Evolutionary conservation across 1,140 invertebrate species (phyloP).

Genomic region (Calliphora vicina): DNA sequence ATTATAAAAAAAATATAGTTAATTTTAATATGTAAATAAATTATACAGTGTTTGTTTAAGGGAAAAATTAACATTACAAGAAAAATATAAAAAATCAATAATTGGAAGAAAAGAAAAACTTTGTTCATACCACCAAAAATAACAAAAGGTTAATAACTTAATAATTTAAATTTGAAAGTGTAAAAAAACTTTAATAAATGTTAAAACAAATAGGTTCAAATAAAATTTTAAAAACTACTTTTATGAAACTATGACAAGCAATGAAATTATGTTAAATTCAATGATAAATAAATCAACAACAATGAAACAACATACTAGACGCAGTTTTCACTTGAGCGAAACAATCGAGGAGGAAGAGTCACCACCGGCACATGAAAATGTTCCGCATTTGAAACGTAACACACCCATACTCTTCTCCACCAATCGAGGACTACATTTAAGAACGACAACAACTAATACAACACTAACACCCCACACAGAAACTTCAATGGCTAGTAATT

Average conservation of each 20-base stretch:
- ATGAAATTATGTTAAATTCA: neutral
- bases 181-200: neutral
- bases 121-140: no score
- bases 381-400: neutral
- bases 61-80: no score
- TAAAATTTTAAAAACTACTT: no score
- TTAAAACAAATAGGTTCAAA: no score
- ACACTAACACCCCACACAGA: neutral
- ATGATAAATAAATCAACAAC: neutral
- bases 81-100: no score
- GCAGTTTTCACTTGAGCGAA: neutral
- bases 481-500: neutral
- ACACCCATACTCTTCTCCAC: constrained; percentile 54
- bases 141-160: no score
- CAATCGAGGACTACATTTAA: constrained; percentile 53
- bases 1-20: neutral
- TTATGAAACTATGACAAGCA: neutral
- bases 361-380: neutral
- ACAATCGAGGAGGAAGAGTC: neutral
- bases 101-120: no score
- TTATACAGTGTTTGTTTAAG: no score
- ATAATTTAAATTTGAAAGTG: no score
- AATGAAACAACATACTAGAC: neutral
- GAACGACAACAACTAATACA: constrained; percentile 37
- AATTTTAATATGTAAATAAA: no score